Conservation (phyloP, 2,113 vertebrate genomes). For the Silurus meridionalis region DNA sequence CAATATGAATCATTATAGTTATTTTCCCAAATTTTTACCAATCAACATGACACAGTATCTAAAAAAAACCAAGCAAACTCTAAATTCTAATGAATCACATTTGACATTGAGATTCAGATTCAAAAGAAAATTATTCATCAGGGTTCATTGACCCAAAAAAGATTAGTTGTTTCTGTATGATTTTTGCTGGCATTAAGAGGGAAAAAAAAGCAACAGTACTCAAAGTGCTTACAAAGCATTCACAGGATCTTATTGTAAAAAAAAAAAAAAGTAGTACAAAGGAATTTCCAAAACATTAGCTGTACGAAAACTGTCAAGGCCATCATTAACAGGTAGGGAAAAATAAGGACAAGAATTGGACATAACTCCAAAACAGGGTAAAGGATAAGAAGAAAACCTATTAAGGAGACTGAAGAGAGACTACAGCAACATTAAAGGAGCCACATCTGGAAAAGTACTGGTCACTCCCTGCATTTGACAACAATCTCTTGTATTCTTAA, state of each 20-base stretch:
- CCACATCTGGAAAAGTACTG: conserved; percentile 1
- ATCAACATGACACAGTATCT: background rate
- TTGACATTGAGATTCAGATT: background rate
- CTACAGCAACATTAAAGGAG: background rate
- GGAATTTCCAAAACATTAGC: background rate
- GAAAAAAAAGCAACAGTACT: background rate
- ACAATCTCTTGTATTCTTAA: conserved; percentile 7
- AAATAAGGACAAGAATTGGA: background rate
- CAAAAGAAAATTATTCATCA: background rate
- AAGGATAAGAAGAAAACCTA: background rate
- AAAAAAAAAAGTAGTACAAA: background rate
- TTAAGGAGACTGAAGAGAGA: background rate
- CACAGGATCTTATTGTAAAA: background rate
- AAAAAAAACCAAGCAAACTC: background rate
- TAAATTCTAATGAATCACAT: background rate
- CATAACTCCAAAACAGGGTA: background rate
- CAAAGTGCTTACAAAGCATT: background rate
- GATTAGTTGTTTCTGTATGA: background rate
- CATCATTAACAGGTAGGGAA: background rate
- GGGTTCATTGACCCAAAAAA: background rate
- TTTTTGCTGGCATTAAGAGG: background rate
- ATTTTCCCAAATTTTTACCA: background rate
- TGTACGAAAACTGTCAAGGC: background rate
- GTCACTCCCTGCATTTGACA: background rate
- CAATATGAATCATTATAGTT: background rate